Evolutionary conservation across 2,888 invertebrate genomes (phyloP), one percentile per base, ranked within the genome.

Genomic region (Synanthedon andrenaeformis): DNA sequence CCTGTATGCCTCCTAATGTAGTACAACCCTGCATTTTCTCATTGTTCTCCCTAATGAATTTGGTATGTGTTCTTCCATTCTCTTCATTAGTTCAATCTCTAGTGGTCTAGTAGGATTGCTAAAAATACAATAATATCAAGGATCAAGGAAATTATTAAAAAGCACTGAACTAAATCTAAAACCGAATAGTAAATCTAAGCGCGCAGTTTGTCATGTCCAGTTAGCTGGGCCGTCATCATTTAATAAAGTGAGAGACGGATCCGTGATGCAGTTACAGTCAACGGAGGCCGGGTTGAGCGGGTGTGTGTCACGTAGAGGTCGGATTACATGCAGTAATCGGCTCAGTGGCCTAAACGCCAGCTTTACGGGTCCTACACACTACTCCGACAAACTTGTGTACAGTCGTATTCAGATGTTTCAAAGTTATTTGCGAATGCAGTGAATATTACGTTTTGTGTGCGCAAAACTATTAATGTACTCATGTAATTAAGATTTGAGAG

Each of bases 291-390:
- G 6, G 49, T 49, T 13, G 49, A 17, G 17, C 45, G 63, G 61
- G 62, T 66, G 65, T 69, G 62, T 67, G 65, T 67, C 65, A 65
- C 58, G 58, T 59, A 58, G 55, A 60, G 65, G 67, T 63, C 57
- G 68, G 77, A 75, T 78, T 76, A 79, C 76, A 73, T 59, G 62
- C 62, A 62, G 72, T 78, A 79, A 79, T 76, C 78, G 71, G 74
- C 76, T 79, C 76, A 73, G 69, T 64, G 64, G 67, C 63, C 67
- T 66, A 74, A 76, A 67, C 66, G 65, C 62, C 66, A 70, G 70
- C 75, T 76, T 72, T 70, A 73, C 70, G 72, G 57, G 54, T 55
- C 54, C 54, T 35, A 35, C 55, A 51, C 35, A 17, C 53, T 42
- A 53, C 51, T 23, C 55, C 53, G 49, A 17, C 10, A 11, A 49